These are phyloP conservation scores for Venturia canescens DNA, from an alignment of 1,140 invertebrate genomes.

Conservation along the genomic window DNA sequence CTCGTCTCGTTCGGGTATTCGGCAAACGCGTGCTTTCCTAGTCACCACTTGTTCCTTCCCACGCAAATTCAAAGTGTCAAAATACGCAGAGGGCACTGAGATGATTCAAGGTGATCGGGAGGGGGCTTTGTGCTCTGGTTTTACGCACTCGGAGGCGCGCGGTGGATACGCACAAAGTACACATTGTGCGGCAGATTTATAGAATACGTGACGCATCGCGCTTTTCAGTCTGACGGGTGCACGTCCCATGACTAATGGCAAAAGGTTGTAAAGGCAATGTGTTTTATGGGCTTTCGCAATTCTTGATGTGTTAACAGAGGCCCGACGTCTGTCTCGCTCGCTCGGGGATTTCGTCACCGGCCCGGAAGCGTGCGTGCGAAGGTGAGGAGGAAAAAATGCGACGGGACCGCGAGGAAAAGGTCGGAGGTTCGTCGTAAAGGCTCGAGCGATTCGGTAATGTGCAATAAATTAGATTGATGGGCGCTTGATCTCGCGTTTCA, in stretches of 20 bases:
- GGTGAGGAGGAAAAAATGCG: not conserved
- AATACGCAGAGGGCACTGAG: not conserved
- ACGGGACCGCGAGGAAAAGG: too few species aligned
- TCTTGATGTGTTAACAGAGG: not conserved
- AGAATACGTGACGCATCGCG: not conserved
- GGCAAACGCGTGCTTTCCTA: too few species aligned
- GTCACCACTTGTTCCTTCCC: too few species aligned
- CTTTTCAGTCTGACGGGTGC: not conserved
- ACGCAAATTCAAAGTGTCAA: not conserved
- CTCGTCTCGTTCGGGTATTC: too few species aligned
- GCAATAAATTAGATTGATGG: too few species aligned
- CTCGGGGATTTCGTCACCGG: not conserved
- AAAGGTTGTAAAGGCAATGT: constrained; percentile 15
- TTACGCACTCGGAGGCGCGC: not conserved
- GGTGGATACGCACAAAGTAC: not conserved
- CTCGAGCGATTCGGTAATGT: too few species aligned
- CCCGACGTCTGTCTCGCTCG: too few species aligned
- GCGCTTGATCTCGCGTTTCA: too few species aligned
- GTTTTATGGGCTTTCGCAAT: not conserved
- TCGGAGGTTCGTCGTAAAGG: too few species aligned
- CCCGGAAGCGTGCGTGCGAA: not conserved
- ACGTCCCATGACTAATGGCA: constrained; percentile 8
- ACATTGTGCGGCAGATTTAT: constrained; percentile 7
- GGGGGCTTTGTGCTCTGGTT: not conserved
- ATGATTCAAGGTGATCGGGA: not conserved